Percentiles rank a stretch among this genome's conserved stretches.
Evolutionary conservation across 2,888 invertebrate species (phyloP).

Genomic region (Drosophila algonquin): DNA sequence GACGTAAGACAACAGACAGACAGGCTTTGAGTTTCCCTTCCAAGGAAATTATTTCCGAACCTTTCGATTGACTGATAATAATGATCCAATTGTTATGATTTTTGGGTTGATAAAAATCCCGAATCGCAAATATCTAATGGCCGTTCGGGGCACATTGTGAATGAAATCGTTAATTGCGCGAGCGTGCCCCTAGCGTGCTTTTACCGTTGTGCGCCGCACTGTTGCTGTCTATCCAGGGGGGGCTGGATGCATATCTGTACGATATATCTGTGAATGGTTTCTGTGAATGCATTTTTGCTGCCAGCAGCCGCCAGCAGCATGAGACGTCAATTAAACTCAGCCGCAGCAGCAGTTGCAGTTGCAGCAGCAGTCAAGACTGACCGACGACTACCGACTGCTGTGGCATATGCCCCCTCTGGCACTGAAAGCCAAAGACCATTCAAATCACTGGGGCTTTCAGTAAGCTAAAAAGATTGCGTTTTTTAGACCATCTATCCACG

Average conservation of each 20-base stretch:
- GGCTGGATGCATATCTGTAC: conserved; percentile 15
- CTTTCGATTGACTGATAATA: not conserved
- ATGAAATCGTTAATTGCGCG: not conserved
- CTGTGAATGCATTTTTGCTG: conserved; percentile 40
- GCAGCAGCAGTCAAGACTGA: conserved; percentile 16
- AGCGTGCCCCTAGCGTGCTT: not conserved
- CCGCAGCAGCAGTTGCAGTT: conserved; percentile 14
- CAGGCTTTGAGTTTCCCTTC: not conserved
- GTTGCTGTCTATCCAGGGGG: conserved; percentile 7
- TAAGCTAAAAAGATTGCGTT: conserved; percentile 35
- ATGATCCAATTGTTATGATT: not conserved
- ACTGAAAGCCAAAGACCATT: conserved; percentile 51
- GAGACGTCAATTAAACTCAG: conserved; percentile 42
- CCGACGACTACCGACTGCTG: conserved; percentile 26
- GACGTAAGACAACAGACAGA: conserved; percentile 2
- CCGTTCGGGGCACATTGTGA: not conserved
- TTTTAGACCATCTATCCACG: conserved; percentile 25
- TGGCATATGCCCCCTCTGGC: conserved; percentile 41
- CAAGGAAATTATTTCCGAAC: not conserved
- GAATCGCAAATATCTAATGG: too few species aligned
- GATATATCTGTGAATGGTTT: conserved; percentile 16
- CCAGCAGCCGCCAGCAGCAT: conserved; percentile 35
- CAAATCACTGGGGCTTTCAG: conserved; percentile 44
- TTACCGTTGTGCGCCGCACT: conserved; percentile 26
- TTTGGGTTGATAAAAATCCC: not conserved